Base-by-base conservation (phyloP, 2,888 invertebrate species). In the Cataglyphis albicans region DNA sequence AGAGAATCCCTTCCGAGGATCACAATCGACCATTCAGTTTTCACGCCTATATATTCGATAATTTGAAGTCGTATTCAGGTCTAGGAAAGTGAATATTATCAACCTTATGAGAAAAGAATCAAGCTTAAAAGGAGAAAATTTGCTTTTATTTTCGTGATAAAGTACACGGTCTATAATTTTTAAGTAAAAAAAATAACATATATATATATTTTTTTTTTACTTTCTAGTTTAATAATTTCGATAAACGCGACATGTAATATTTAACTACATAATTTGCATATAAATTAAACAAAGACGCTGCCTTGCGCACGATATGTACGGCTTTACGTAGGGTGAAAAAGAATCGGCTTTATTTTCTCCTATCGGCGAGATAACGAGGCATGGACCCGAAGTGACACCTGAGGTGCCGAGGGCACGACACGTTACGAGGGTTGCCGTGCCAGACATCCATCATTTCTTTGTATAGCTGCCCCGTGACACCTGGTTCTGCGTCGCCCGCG, bases 391-490 rank as follows among this genome's bases (percentile, higher is more conserved):
- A 90, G 90, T 93, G 93, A 93, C 93, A 93, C 92, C 92, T 92
- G 93, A 93, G 92, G 90, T 92, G 91, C 87, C 90, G 91, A 90
- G 91, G 91, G 90, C 90, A 89, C 90, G 91, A 89, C 90, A 86
- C 90, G 90, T 91, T 93, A 91, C 92, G 91, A 91, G 92, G 92
- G 91, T 90, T 90, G 90, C 90, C 82, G 85, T 81, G 86, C 88
- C 84, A 90, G 90, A 89, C 93, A 94, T 94, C 93, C 94, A 93
- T 94, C 94, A 94, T 90, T 89, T 91, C 92, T 92, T 93, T 91
- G 90, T 90, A 82, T 88, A 86, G 84, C 83, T 41, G 84, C 87
- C 87, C 89, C 91, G 92, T 92, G 92, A 92, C 93, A 93, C 93
- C 93, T 93, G 93, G 93, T 92, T 90, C 90, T 91, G 91, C 91